Base-by-base conservation (phyloP, 2,797 vertebrate species). In the Selene dorsalis region DNA sequence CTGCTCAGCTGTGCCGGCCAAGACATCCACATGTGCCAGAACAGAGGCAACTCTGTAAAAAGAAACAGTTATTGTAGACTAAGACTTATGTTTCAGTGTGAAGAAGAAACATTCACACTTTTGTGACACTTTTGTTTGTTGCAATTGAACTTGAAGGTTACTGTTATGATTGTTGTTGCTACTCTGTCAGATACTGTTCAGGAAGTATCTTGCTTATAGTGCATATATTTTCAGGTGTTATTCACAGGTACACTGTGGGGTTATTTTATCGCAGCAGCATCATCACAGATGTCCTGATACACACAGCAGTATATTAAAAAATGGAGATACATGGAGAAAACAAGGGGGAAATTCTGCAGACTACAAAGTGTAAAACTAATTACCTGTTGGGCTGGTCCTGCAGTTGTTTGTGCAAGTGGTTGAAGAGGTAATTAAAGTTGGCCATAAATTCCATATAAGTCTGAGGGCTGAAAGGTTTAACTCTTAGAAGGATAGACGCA, bases 401-500 rank as follows among this genome's bases (percentile, higher is more conserved):
- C 22, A 79, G 84, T 64, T 88, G 50, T 4, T 84, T 71, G 12
- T 66, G 75, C 56, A 96, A 86, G 50, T 88, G 82, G 17, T 43
- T 73, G 70, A 69, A 86, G 52, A 95, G 53, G 61, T 82, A 68
- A 38, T 69, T 38, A 75, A 95, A 97, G 64, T 88, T 82, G 4
- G 92, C 70, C 8, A 96, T 91, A 53, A 97, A 94, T 58, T 94
- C 95, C 67, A 93, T 50, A 26, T 94, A 97, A 8, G 91, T 93
- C 74, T 80, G 89, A n/a, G 95, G 94, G 12, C 91, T 94, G 77
- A 95, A 91, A 1, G 93, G 92, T 69, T 94, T 93, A 45, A 91
- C 39, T n/a, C 26, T 53, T 0, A 94, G 89, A 39, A 94, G 79
- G 48, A 88, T 73, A 5, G 90, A 83, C 0, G 93, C 89, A 66